These are phyloP conservation scores for Brachionus paranguensis DNA, from an alignment of 1,140 invertebrate genomes.

Conservation along the genomic window DNA sequence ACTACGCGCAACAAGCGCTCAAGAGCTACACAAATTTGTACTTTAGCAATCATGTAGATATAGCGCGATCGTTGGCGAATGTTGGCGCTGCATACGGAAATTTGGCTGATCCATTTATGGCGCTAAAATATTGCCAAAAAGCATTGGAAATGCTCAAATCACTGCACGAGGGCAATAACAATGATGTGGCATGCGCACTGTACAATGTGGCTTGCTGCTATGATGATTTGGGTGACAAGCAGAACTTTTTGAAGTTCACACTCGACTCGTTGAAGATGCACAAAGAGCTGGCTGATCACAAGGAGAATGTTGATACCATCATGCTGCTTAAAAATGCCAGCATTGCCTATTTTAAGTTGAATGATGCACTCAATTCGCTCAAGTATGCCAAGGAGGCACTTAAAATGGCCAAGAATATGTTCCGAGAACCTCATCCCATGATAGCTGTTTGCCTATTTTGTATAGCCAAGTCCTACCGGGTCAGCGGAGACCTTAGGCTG, in stretches of 20 bases:
- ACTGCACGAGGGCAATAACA: not conserved
- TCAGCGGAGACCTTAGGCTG: not conserved
- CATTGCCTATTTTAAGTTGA: not conserved
- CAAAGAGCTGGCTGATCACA: not conserved
- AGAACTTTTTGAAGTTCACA: not conserved
- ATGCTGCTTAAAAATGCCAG: not conserved
- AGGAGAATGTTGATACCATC: not conserved
- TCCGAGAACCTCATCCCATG: not conserved
- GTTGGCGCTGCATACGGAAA: not conserved
- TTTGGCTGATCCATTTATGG: not conserved
- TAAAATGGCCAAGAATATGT: conserved; percentile 2
- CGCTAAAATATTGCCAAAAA: not conserved
- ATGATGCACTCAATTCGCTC: not conserved
- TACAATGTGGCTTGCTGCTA: not conserved
- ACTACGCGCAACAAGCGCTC: not conserved
- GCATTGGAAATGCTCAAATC: not conserved
- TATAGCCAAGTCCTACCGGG: not conserved
- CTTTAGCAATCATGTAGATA: not conserved
- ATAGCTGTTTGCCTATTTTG: not conserved
- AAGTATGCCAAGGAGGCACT: not conserved
- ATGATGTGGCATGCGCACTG: not conserved
- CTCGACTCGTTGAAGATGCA: not conserved
- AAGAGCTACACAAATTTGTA: not conserved
- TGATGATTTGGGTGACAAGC: conserved; percentile 5
- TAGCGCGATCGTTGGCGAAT: not conserved